phyloP scores from a whole-genome alignment of 2,888 invertebrate genomes.

The Acutogordius australiensis region DNA sequence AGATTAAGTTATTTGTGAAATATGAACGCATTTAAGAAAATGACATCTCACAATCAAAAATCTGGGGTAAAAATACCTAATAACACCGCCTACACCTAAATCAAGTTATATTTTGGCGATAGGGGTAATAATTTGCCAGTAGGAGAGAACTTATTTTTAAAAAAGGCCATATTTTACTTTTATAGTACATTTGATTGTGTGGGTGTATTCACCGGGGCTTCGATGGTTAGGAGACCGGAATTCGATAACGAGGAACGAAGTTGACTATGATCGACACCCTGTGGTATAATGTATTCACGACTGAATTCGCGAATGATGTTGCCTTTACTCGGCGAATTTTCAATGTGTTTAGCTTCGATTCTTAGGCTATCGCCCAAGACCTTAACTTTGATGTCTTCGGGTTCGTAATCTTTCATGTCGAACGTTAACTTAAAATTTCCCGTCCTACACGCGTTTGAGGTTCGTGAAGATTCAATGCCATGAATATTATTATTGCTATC shows the following conservation, averaged over 20 bases:
- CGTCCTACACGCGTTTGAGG: not conserved
- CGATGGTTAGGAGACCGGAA: constrained; percentile 78
- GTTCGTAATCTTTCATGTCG: not conserved
- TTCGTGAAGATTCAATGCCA: not conserved
- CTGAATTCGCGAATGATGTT: constrained; percentile 11
- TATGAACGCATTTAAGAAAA: no score
- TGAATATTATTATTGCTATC: not conserved
- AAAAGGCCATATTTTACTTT: no score
- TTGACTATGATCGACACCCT: constrained; percentile 76
- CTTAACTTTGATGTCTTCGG: constrained; percentile 9
- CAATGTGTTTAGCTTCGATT: constrained; percentile 1
- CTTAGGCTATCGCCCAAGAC: not conserved
- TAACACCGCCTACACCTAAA: no score
- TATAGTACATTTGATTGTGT: no score
- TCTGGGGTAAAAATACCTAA: no score
- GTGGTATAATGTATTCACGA: constrained; percentile 62
- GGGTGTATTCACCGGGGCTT: constrained; percentile 37
- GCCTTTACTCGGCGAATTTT: not conserved
- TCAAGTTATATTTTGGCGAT: no score
- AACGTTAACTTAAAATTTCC: not conserved
- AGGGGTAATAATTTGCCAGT: no score
- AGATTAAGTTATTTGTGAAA: no score
- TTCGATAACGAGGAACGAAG: constrained; percentile 81
- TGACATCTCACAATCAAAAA: no score
- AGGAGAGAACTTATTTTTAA: no score